Percentiles rank a stretch among this genome's conserved stretches.
phyloP scores from a whole-genome alignment of 2,797 vertebrate species.

The Darevskia mixta region DNA sequence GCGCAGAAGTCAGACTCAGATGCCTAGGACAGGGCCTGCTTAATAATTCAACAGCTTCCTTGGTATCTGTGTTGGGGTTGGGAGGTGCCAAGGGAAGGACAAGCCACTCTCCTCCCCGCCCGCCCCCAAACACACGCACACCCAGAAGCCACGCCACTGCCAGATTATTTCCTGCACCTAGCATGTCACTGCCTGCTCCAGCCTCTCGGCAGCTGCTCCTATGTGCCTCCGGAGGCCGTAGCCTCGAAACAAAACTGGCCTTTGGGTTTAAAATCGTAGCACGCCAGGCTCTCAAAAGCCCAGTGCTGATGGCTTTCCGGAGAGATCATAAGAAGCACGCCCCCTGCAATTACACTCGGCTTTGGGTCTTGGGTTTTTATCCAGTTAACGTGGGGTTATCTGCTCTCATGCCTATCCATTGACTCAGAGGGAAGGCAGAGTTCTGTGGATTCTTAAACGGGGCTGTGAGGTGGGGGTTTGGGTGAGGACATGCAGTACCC shows the following conservation, averaged over 20 bases:
- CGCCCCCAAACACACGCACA: background rate
- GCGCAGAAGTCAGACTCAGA: conserved; percentile 26
- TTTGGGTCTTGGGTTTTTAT: background rate
- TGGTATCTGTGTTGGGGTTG: conserved; percentile 16
- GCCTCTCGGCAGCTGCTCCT: conserved; percentile 15
- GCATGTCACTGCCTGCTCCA: conserved; percentile 20
- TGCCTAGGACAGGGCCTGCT: background rate
- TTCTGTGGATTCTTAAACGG: background rate
- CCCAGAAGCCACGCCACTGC: conserved; percentile 6
- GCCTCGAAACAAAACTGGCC: background rate
- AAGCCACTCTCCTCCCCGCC: conserved; percentile 8
- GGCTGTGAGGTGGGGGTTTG: background rate
- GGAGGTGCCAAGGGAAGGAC: conserved; percentile 28
- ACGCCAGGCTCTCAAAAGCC: background rate
- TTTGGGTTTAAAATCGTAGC: background rate
- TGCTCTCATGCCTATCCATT: background rate
- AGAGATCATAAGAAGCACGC: background rate
- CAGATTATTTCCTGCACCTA: conserved; percentile 25
- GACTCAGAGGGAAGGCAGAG: background rate
- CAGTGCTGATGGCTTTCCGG: background rate
- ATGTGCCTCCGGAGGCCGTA: background rate
- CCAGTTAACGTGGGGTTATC: too few species aligned
- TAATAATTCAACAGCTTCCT: conserved; percentile 47
- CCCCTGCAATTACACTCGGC: background rate
- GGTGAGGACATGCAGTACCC: background rate